Conservation (phyloP, 2,888 invertebrate genomes). For the Acleris emargana region DNA sequence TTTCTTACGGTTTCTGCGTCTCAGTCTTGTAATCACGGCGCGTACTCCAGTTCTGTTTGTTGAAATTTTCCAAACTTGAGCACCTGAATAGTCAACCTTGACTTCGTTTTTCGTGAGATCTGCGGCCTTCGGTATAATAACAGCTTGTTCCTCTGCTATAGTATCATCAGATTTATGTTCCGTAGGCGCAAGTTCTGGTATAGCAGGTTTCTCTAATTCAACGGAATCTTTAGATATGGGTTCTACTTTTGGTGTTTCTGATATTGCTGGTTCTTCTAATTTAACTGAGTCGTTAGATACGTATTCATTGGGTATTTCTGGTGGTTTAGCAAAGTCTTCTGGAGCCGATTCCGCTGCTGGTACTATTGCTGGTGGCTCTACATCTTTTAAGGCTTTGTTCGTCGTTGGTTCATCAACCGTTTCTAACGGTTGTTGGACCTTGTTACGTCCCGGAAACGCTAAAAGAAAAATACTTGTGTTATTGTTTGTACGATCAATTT, state of each 20-base stretch:
- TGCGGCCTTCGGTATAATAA: constrained; percentile 43
- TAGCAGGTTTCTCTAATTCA: constrained; percentile 41
- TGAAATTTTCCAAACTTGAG: constrained; percentile 89
- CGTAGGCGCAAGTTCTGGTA: constrained; percentile 39
- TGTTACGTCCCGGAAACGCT: constrained; percentile 61
- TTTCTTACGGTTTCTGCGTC: constrained; percentile 69
- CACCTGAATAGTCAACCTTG: constrained; percentile 88
- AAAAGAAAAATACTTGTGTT: constrained; percentile 36
- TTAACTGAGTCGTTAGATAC: neutral
- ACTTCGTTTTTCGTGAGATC: constrained; percentile 46
- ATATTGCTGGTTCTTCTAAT: constrained; percentile 1
- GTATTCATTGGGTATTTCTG: neutral
- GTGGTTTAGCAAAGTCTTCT: neutral
- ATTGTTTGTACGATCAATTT: neutral
- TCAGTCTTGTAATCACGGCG: constrained; percentile 58
- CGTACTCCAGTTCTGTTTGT: constrained; percentile 76
- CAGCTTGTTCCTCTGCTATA: constrained; percentile 39
- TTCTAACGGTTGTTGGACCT: constrained; percentile 65
- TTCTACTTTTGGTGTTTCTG: constrained; percentile 30
- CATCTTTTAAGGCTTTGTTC: neutral
- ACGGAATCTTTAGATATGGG: constrained; percentile 20
- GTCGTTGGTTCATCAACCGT: constrained; percentile 1
- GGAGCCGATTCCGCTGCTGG: neutral
- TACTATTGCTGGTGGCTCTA: constrained; percentile 8
- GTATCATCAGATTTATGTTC: constrained; percentile 30